phyloP scores from a whole-genome alignment of 2,888 invertebrate genomes.

The Eremobia ochroleuca region DNA sequence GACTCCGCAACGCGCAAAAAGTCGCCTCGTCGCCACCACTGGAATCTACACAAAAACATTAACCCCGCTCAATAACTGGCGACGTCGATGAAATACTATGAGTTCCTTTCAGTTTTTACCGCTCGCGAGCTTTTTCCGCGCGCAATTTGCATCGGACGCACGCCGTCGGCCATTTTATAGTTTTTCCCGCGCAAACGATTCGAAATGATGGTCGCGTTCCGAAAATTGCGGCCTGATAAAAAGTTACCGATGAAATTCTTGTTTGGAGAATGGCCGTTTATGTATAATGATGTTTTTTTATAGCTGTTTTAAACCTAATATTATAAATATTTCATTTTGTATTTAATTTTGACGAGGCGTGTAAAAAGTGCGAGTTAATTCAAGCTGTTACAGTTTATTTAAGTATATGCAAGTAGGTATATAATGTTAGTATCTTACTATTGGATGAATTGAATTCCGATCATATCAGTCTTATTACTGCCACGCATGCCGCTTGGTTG shows the following conservation, averaged over 20 bases:
- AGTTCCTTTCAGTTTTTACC: slow-evolving; percentile 88
- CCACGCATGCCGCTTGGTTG: not conserved
- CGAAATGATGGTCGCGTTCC: slow-evolving; percentile 83
- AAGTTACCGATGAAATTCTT: slow-evolving; percentile 85
- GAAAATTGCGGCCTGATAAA: slow-evolving; percentile 81
- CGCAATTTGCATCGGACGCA: slow-evolving; percentile 86
- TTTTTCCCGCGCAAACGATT: slow-evolving; percentile 82
- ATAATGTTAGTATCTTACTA: slow-evolving; percentile 13
- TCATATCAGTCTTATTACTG: not conserved
- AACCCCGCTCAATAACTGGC: slow-evolving; percentile 88
- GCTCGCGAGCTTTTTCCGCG: slow-evolving; percentile 81
- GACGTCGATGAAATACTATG: slow-evolving; percentile 90
- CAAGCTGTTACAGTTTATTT: slow-evolving; percentile 16
- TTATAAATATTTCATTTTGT: slow-evolving; percentile 74
- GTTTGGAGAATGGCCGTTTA: slow-evolving; percentile 83
- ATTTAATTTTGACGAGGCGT: slow-evolving; percentile 59
- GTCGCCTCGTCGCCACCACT: slow-evolving; percentile 75
- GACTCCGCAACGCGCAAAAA: slow-evolving; percentile 81
- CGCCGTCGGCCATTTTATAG: slow-evolving; percentile 83
- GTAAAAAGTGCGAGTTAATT: slow-evolving; percentile 48
- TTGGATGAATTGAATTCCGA: slow-evolving; percentile 17
- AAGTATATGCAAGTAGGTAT: slow-evolving; percentile 3
- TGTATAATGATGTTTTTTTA: slow-evolving; percentile 81
- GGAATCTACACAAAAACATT: slow-evolving; percentile 86
- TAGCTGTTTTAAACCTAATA: slow-evolving; percentile 69